These are phyloP conservation scores for Zeuzera pyrina DNA, from an alignment of 2,888 invertebrate genomes.

Conservation along the genomic window DNA sequence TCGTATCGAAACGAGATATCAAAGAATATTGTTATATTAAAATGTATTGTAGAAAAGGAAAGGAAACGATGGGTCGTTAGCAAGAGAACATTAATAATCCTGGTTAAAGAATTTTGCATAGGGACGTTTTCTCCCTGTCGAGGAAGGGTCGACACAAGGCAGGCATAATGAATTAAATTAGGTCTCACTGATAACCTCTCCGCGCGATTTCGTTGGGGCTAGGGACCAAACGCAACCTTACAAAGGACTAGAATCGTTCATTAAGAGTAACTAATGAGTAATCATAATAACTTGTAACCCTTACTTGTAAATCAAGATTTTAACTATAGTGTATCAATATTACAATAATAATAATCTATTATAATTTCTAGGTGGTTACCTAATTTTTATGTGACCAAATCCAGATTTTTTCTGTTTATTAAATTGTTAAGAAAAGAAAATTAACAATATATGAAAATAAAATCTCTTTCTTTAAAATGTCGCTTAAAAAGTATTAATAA, in stretches of 20 bases:
- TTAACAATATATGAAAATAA: too few relatives aligned
- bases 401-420: too few relatives aligned
- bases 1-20: conserved; percentile 9
- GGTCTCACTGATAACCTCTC: conserved; percentile 60
- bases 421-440: too few relatives aligned
- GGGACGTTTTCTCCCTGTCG: conserved; percentile 43
- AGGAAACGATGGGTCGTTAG: conserved; percentile 13
- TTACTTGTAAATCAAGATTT: too few relatives aligned
- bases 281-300: too few relatives aligned
- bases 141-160: conserved; percentile 54
- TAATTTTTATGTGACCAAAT: too few relatives aligned
- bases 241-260: conserved; percentile 26
- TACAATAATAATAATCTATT: too few relatives aligned
- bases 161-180: conserved; percentile 67
- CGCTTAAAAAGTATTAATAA: too few relatives aligned
- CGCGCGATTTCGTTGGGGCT: conserved; percentile 41
- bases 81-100: conserved; percentile 32
- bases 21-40: conserved; percentile 12
- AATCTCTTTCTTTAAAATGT: too few relatives aligned
- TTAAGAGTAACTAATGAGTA: too few relatives aligned
- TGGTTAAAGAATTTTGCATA: conserved; percentile 54
- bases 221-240: conserved; percentile 25
- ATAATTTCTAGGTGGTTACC: too few relatives aligned
- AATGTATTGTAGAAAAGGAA: conserved; percentile 16
- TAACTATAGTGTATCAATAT: too few relatives aligned